Conservation (phyloP, 2,888 invertebrate species). For the Drosophila nr. perissopoda region DNA sequence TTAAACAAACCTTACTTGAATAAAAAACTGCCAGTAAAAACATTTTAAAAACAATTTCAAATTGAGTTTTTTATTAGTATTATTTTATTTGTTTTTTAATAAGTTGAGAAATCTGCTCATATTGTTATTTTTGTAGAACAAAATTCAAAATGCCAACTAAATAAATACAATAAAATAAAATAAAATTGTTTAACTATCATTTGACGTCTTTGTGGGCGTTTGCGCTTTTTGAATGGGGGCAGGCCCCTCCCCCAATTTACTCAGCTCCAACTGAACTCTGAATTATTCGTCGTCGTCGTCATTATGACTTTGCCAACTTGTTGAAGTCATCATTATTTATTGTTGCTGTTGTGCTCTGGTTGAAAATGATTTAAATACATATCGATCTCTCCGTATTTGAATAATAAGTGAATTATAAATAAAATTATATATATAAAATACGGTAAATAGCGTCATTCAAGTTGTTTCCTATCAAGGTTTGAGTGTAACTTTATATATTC, state of each 20-base stretch:
- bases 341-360: neutral
- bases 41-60: neutral
- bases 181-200: slow-evolving; percentile 34
- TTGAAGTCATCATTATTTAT: slow-evolving; percentile 17
- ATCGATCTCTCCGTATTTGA: neutral
- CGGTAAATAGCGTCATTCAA: neutral
- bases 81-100: neutral
- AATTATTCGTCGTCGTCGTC: neutral
- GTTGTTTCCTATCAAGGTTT: neutral
- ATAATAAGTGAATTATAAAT: neutral
- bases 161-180: slow-evolving; percentile 18
- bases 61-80: neutral
- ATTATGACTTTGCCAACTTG: slow-evolving; percentile 48
- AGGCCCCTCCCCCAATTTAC: slow-evolving; percentile 50
- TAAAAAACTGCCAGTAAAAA: neutral
- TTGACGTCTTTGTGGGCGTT: slow-evolving; percentile 55
- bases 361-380: neutral
- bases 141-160: slow-evolving; percentile 12
- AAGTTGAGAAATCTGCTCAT: neutral
- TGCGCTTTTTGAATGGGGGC: neutral
- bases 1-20: too few species aligned
- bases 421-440: neutral
- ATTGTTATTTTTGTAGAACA: neutral
- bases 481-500: neutral
- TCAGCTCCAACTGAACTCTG: neutral